Percentiles rank a stretch among this genome's conserved stretches.
phyloP scores from a whole-genome alignment of 2,888 invertebrate genomes.

The Cloeon dipterum region DNA sequence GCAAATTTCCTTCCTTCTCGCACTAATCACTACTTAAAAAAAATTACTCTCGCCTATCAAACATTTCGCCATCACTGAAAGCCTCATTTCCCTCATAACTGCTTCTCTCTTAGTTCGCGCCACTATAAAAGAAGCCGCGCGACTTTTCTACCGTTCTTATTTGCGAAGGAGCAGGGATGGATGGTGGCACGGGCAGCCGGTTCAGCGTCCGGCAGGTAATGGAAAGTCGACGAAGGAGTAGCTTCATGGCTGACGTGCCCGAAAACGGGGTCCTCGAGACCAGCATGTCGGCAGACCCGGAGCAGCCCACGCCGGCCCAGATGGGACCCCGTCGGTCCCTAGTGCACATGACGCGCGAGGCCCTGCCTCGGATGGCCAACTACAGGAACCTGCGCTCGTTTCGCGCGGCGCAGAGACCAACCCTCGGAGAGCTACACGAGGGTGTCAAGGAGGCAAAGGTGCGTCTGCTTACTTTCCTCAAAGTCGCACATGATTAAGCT shows the following conservation, averaged over 20 bases:
- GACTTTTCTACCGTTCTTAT: neutral
- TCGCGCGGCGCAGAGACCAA: conserved; percentile 54
- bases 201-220: conserved; percentile 6
- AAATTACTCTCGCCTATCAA: too few relatives aligned
- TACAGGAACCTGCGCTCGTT: conserved; percentile 45
- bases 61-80: too few relatives aligned
- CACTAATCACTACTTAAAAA: too few relatives aligned
- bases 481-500: too few relatives aligned
- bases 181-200: conserved; percentile 4
- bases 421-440: conserved; percentile 62
- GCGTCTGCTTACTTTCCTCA: too few relatives aligned
- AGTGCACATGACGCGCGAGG: conserved; percentile 50
- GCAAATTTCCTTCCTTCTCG: too few relatives aligned
- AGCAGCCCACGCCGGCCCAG: neutral
- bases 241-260: conserved; percentile 7
- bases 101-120: too few relatives aligned
- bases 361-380: conserved; percentile 57
- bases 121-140: neutral
- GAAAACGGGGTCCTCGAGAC: conserved; percentile 7
- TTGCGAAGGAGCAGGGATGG: too few relatives aligned
- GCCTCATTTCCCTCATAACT: too few relatives aligned
- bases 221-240: neutral
- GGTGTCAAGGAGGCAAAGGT: conserved; percentile 25
- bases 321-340: conserved; percentile 27
- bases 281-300: neutral